phyloP scores from a whole-genome alignment of 2,888 invertebrate species.

The Scaptomyza tumidula region DNA sequence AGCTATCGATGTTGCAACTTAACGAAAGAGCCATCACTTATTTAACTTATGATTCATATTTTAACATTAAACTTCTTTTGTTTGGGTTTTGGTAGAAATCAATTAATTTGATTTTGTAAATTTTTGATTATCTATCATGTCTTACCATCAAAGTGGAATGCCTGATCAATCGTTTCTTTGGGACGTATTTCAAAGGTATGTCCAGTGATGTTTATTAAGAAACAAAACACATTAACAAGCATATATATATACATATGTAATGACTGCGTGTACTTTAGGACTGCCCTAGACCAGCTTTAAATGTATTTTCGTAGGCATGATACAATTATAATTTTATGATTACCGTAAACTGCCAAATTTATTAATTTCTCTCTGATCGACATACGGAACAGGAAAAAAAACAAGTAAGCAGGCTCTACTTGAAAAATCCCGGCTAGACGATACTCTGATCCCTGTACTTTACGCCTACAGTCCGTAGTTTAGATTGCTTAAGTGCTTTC shows the following conservation, averaged over 20 bases:
- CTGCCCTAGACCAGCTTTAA: not conserved
- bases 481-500: too few relatives aligned
- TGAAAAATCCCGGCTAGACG: too few relatives aligned
- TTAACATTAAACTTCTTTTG: not conserved
- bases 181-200: conserved; percentile 89
- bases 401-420: too few relatives aligned
- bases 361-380: not conserved
- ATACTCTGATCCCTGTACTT: too few relatives aligned
- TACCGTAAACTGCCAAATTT: not conserved
- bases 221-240: not conserved
- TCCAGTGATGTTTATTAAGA: not conserved
- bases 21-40: conserved; percentile 1
- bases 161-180: conserved; percentile 91
- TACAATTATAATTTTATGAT: not conserved
- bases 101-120: not conserved
- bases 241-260: not conserved
- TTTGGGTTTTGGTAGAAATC: too few relatives aligned
- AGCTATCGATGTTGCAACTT: conserved; percentile 10
- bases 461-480: too few relatives aligned
- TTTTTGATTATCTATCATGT: conserved; percentile 59
- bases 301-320: not conserved
- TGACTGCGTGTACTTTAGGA: not conserved
- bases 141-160: conserved; percentile 88
- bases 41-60: conserved; percentile 15
- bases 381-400: not conserved